Evolutionary conservation across 1,140 invertebrate species (phyloP), one percentile per base, ranked within the genome.

Genomic region (honey bee (Apis mellifera)): DNA sequence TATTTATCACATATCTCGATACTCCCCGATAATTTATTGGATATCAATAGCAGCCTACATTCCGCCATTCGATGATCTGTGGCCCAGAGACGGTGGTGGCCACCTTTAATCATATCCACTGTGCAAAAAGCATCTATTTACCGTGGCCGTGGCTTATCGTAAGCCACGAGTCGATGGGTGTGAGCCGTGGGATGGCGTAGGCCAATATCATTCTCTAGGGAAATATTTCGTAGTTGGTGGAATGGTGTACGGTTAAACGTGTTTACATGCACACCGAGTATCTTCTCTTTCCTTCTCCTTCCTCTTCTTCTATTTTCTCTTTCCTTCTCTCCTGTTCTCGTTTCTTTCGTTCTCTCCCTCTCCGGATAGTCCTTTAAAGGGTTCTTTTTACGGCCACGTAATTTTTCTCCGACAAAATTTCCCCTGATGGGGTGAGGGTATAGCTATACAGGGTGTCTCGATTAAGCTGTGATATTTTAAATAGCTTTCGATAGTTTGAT

Each of bases 201-300:
- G 76, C 69, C 69, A 71, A 64, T 80, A 73, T 73, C 78, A 80
- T 64, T 73, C 70, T 70, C 78, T 9, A 9, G 78, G 78, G 78
- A 80, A 80, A 80, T 80, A 80, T 80, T 80, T 80, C 70, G 59
- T 62, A 80, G 69, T 54, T 73, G 48, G 50, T 57, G 17, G 55
- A 17, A 50, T 32, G 32, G 12, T 42, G 12, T 42, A n/a, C 50
- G 78, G 26, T 80, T 73, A 73, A 80, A 73, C 69, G 69, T 62
- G 69, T 80, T 80, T 80, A 80, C 78, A 80, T 80, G 59, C 69
- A n/a, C 48, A 21, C 4, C 57, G 9, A 59, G 52, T 42, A 26
- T 55, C 13, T 21, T 23, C 19, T n/a, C 8, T 8, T 19, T 9
- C 64, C 19, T 48, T 54, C 19, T 57, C 5, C 32, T 50, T 19